Evolutionary conservation across 2,888 invertebrate species (phyloP), one percentile per base, ranked within the genome.

Genomic region (Stenurella melanura): DNA sequence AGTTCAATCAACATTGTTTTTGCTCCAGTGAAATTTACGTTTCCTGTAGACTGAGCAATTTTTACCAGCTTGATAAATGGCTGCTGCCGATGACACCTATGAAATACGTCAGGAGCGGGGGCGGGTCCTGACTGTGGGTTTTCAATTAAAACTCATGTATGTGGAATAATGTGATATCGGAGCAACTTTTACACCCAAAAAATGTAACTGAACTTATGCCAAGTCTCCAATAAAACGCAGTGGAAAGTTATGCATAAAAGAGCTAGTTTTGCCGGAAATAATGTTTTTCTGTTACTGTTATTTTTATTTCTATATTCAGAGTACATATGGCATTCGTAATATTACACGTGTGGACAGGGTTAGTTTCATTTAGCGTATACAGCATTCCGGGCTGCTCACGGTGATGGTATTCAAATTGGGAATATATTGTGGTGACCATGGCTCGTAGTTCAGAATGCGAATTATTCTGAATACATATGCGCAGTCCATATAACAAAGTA

Each of bases 131-230:
- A 73, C 86, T 82, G 85, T 84, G 87, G 86, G 87, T 87, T 89
- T 90, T 90, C 90, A 90, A 90, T 90, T 90, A 90, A 90, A 90
- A 90, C 87, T 86, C 90, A 89, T 89, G 89, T 90, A 89, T 88
- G 90, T 88, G 90, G 90, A 90, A 90, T 90, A 90, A 90, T 90
- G 84, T 85, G 88, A 85, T 85, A 85, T 85, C 81, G 81, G 82
- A 82, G 79, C 81, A 84, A 83, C 78, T 84, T 84, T 79, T 71
- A 76, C 73, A 75, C 72, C 69, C 74, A 77, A 74, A 67, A 80
- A 81, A 80, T 81, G 80, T 79, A 75, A 76, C 77, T 74, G 81
- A 78, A 77, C 80, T 78, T 81, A 77, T 75, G 81, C 81, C 79
- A 80, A 77, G 69, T 69, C 74, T 76, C 0, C 68, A 67, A 30